These are phyloP conservation scores for Chrysolina americana DNA, from an alignment of 2,888 invertebrate species.

Conservation along the genomic window DNA sequence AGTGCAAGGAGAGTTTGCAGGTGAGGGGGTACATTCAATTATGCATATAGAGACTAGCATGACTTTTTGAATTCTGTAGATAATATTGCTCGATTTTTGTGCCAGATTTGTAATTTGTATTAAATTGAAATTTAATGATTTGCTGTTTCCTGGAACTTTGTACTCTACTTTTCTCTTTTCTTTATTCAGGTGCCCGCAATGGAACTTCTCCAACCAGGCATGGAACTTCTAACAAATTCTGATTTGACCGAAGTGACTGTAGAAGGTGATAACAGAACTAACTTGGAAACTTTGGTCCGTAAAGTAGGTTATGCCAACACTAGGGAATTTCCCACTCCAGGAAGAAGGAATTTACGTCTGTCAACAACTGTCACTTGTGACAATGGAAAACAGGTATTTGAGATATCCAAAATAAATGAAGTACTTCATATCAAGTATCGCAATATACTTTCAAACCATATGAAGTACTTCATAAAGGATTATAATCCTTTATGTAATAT, in stretches of 20 bases:
- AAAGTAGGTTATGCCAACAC: slow-evolving; percentile 94
- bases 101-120: too few relatives aligned
- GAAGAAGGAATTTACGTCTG: slow-evolving; percentile 88
- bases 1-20: slow-evolving; percentile 86
- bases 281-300: slow-evolving; percentile 88
- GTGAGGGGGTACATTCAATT: slow-evolving; percentile 48
- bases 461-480: too few relatives aligned
- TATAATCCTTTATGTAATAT: too few relatives aligned
- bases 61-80: too few relatives aligned
- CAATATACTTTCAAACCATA: too few relatives aligned
- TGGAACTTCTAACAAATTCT: slow-evolving; percentile 81
- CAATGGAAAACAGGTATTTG: slow-evolving; percentile 78
- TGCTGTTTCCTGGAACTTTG: too few relatives aligned
- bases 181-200: slow-evolving; percentile 77
- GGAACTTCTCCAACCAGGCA: slow-evolving; percentile 83
- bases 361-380: slow-evolving; percentile 85
- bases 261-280: slow-evolving; percentile 91
- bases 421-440: too few relatives aligned
- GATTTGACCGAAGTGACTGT: slow-evolving; percentile 92
- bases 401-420: slow-evolving; percentile 58
- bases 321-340: slow-evolving; percentile 94
- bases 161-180: slow-evolving; percentile 14
- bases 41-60: not conserved
- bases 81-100: too few relatives aligned
- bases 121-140: too few relatives aligned